These are phyloP conservation scores for Epirrita christyi DNA, from an alignment of 2,888 invertebrate genomes.

Conservation along the genomic window DNA sequence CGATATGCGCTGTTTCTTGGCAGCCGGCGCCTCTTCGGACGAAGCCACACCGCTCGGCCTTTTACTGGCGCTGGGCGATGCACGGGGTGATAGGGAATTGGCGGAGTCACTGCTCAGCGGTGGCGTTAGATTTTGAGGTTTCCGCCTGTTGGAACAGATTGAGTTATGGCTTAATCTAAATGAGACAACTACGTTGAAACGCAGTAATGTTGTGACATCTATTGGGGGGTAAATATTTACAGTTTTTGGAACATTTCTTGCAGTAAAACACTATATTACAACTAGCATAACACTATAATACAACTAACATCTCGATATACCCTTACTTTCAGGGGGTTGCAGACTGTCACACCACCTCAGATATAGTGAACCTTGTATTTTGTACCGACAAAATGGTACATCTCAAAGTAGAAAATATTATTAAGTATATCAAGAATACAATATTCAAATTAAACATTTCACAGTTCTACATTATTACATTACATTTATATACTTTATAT, in stretches of 20 bases:
- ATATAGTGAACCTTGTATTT: too few species aligned
- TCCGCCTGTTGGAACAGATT: slow-evolving; percentile 84
- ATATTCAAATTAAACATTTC: background rate
- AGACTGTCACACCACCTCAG: too few species aligned
- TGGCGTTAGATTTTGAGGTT: slow-evolving; percentile 96
- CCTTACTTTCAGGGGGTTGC: too few species aligned
- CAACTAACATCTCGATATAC: too few species aligned
- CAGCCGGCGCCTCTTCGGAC: slow-evolving; percentile 83
- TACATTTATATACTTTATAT: too few species aligned
- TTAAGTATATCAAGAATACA: too few species aligned
- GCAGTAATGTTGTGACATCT: background rate
- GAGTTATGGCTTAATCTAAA: background rate
- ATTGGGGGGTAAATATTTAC: too few species aligned
- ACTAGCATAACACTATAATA: too few species aligned
- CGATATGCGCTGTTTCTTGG: slow-evolving; percentile 94
- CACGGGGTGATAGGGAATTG: slow-evolving; percentile 92
- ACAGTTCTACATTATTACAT: background rate
- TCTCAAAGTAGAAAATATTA: too few species aligned
- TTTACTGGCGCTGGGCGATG: slow-evolving; percentile 82
- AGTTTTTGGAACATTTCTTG: too few species aligned
- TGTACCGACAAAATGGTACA: too few species aligned
- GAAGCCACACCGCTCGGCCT: slow-evolving; percentile 89
- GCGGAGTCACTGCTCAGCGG: slow-evolving; percentile 95
- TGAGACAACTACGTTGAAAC: background rate
- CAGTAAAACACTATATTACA: too few species aligned